Percentiles rank a stretch among this genome's conserved stretches.
These are phyloP conservation scores for Cuculus canorus DNA, from an alignment of 2,797 vertebrate genomes.

Conservation along the genomic window DNA sequence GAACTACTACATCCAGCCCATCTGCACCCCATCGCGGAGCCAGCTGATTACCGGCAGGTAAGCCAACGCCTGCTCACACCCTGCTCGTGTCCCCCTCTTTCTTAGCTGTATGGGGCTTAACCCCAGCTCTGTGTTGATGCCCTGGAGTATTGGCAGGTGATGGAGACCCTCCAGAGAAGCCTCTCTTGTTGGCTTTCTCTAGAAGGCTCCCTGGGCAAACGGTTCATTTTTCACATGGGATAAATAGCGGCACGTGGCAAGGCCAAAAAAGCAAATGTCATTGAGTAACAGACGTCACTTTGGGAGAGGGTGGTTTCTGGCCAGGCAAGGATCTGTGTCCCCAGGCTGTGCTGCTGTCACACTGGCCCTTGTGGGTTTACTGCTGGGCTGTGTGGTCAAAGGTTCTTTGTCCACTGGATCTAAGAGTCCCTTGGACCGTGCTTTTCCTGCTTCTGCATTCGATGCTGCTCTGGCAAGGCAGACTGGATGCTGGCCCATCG, in stretches of 20 bases:
- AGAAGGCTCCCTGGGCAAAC: not conserved
- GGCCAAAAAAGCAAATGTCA: not conserved
- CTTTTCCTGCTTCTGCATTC: accelerated
- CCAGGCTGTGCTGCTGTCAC: not conserved
- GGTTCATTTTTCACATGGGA: not conserved
- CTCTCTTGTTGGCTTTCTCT: not conserved
- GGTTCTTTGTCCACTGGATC: not conserved
- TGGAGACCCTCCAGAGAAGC: not conserved
- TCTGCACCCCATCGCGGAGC: constrained; percentile 96
- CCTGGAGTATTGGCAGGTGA: not conserved
- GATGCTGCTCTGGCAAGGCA: not conserved
- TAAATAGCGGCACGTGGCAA: not conserved
- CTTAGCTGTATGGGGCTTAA: not conserved
- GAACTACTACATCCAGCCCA: constrained; percentile 98
- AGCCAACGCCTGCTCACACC: not conserved
- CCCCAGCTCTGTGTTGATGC: accelerated
- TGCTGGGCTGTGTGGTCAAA: not conserved
- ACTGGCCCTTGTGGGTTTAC: not conserved
- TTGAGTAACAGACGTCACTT: not conserved
- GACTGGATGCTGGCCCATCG: not conserved
- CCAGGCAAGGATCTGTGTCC: not conserved
- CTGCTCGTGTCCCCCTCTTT: accelerated
- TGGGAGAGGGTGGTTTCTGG: not conserved
- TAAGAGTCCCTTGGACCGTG: accelerated
- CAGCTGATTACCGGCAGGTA: constrained; percentile 98